These are phyloP conservation scores for Perodicticus potto DNA, from an alignment of 2,797 vertebrate species.

Conservation along the genomic window DNA sequence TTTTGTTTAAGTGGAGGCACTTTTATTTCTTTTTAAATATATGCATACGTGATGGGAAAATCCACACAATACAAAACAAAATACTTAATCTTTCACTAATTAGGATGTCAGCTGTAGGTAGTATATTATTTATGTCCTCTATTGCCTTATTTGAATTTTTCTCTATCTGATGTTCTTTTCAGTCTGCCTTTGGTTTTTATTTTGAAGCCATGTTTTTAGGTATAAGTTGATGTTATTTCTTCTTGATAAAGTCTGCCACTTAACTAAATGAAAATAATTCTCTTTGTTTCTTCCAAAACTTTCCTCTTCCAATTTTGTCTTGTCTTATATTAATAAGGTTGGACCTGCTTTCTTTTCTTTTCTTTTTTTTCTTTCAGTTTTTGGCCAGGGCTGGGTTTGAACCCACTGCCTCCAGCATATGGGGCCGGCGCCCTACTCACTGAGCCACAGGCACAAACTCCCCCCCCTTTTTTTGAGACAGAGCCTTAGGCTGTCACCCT, in stretches of 20 bases:
- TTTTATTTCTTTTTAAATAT: constrained; percentile 1
- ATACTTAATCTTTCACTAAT: background rate
- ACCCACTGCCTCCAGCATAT: no score
- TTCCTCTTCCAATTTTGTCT: background rate
- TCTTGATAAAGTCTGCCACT: background rate
- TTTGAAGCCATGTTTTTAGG: background rate
- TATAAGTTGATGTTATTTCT: background rate
- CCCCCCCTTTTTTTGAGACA: no score
- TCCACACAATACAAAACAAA: background rate
- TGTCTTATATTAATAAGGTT: background rate
- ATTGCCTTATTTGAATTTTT: background rate
- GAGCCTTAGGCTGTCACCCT: no score
- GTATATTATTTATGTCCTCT: background rate
- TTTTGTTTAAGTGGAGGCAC: background rate
- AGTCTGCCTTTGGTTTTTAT: background rate
- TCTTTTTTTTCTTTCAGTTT: no score
- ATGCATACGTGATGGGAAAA: background rate
- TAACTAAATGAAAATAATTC: background rate
- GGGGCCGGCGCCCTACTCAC: no score
- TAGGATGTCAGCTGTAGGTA: background rate
- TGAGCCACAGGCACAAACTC: no score
- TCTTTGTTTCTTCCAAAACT: background rate
- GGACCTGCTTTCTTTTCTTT: background rate
- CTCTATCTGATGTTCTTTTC: background rate
- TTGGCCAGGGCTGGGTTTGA: no score